A percentile compares a stretch with the other conserved stretches of the same genome.
Evolutionary conservation across 2,113 vertebrate species (phyloP).

Genomic region (Callocephalon fimbriatum): DNA sequence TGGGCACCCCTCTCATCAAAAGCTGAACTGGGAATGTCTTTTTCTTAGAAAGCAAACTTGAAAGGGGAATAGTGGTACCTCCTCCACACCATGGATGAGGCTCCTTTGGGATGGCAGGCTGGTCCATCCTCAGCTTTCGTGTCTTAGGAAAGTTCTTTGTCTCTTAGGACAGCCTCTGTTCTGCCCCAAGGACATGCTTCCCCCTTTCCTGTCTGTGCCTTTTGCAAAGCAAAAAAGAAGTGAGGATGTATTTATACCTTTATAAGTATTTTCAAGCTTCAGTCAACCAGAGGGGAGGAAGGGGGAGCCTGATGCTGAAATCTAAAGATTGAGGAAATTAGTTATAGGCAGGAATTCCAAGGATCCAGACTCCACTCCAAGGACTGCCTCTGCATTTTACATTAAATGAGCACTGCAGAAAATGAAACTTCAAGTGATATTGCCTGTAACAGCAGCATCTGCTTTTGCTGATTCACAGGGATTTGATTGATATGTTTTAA

Average conservation of each 20-base stretch:
- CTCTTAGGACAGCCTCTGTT: neutral
- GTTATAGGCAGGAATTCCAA: neutral
- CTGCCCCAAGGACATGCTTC: neutral
- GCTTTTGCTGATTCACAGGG: conserved; percentile 52
- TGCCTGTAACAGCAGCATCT: conserved; percentile 30
- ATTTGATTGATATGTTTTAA: conserved; percentile 49
- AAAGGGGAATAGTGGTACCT: neutral
- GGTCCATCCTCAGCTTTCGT: neutral
- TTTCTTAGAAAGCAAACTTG: neutral
- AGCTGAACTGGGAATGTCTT: neutral
- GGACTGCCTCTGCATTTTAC: neutral
- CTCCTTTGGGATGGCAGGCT: neutral
- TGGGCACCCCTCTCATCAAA: neutral
- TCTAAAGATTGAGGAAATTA: neutral
- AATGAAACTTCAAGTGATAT: conserved; percentile 13
- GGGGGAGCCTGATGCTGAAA: neutral
- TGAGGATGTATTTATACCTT: neutral
- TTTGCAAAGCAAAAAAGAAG: neutral
- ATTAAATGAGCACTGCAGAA: conserved; percentile 22
- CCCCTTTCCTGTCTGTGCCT: neutral
- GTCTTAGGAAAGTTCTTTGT: neutral
- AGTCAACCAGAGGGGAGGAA: neutral
- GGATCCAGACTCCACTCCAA: neutral
- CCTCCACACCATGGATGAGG: neutral
- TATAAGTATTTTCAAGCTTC: neutral